phyloP scores from a whole-genome alignment of 2,888 invertebrate genomes.

The Hyalella azteca region DNA sequence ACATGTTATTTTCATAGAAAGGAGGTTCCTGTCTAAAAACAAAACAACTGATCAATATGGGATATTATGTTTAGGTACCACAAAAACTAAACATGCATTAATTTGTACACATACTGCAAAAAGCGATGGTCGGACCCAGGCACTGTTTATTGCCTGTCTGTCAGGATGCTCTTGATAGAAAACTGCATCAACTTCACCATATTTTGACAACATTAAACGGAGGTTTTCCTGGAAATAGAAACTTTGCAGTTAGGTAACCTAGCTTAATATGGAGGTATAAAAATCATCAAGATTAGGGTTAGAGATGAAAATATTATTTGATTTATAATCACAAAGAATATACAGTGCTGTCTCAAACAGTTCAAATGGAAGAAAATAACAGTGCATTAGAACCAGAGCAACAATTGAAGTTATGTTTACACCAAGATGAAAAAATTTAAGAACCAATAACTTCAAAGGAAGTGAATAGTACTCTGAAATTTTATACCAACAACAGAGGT shows the following conservation, averaged over 20 bases:
- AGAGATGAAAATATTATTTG: background rate
- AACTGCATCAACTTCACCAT: background rate
- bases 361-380: background rate
- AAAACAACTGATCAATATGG: background rate
- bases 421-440: background rate
- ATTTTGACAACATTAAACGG: background rate
- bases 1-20: background rate
- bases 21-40: background rate
- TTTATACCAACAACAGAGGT: background rate
- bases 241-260: background rate
- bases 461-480: too few relatives aligned
- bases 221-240: background rate
- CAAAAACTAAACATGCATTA: background rate
- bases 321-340: background rate
- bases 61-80: background rate
- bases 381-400: background rate
- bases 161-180: constrained; percentile 10
- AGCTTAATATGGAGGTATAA: background rate
- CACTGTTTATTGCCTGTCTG: background rate
- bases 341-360: background rate
- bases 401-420: background rate
- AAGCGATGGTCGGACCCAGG: background rate
- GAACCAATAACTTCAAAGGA: background rate
- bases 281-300: background rate
- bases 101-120: background rate